Conservation (phyloP, 2,888 invertebrate genomes). For the Pteria penguin region DNA sequence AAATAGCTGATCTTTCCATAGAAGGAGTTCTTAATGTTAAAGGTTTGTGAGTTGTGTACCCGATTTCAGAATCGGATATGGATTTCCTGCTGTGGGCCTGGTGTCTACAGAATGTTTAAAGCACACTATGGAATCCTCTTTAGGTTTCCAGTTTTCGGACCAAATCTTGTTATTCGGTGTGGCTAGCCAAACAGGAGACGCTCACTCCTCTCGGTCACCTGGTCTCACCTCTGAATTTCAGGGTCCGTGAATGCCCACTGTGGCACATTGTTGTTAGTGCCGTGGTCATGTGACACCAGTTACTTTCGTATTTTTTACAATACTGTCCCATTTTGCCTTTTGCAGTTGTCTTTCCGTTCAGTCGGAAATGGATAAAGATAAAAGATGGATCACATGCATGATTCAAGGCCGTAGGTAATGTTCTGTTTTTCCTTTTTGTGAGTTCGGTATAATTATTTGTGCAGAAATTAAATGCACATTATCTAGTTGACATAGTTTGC, state of each 20-base stretch:
- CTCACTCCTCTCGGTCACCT: no score
- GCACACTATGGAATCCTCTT: constrained; percentile 19
- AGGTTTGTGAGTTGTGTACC: not conserved
- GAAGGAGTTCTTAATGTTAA: constrained; percentile 8
- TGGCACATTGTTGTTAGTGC: no score
- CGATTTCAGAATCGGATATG: constrained; percentile 16
- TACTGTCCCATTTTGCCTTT: not conserved
- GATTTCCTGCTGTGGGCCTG: constrained; percentile 5
- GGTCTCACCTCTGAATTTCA: no score
- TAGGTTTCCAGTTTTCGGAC: constrained; percentile 6
- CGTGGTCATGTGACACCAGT: no score
- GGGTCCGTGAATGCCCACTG: no score
- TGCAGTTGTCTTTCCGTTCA: constrained; percentile 6
- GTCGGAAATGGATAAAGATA: not conserved
- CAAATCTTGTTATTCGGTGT: not conserved
- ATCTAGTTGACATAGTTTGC: constrained; percentile 4
- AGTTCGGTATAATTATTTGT: constrained; percentile 4
- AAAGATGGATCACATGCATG: constrained; percentile 4
- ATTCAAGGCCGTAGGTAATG: not conserved
- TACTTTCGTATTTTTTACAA: not conserved
- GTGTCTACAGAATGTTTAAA: constrained; percentile 2
- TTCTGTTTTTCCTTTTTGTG: not conserved
- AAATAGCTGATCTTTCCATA: not conserved
- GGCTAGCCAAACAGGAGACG: no score
- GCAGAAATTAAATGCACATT: constrained; percentile 6